Evolutionary conservation across 2,888 invertebrate species (phyloP), one percentile per base, ranked within the genome.

Genomic region (Arrhopalites spinosus): DNA sequence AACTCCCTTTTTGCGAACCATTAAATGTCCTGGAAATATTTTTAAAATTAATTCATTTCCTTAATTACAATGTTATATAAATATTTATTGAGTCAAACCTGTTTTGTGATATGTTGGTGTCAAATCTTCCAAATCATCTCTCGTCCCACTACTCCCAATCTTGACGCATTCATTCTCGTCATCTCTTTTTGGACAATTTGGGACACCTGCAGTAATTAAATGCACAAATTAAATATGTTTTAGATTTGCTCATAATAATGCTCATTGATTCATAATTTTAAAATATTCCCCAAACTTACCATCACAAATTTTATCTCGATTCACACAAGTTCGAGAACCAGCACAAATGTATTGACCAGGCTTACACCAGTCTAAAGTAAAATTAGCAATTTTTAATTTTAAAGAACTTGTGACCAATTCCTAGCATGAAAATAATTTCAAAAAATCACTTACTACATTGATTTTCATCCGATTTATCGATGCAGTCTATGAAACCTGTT

Each of bases 381-480:
- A 15, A 53, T 53, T 17, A 53, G 15, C 2, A 17, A 20, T 20
- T 20, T 8, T 20, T 53, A 8, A 5, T 20, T 11, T 50, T 66
- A 3, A 45, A 8, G 50, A 30, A 64, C 43, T 23, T 27, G 3
- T 47, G 20, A 64, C 30, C 30, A 67, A 67, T 20, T 17, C 20
- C 2, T n/a, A n/a, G n/a, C n/a, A n/a, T n/a, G n/a, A n/a, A n/a
- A n/a, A n/a, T n/a, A n/a, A n/a, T 63, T 63, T 30, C n/a, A 23
- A 27, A 69, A 69, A 17, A 23, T 47, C 74, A 78, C 86, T 86
- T 87, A 92, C 92, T 92, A 84, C 93, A 92, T 81, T 90, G 88
- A 83, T 89, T 89, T 86, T 93, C 93, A 84, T 93, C 93, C 0
- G 92, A 90, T 84, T 90, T 92, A 84, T 93, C 93, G 90, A 91